Evolutionary conservation across 2,888 invertebrate species (phyloP).

Genomic region (Synanthedon formicaeformis): DNA sequence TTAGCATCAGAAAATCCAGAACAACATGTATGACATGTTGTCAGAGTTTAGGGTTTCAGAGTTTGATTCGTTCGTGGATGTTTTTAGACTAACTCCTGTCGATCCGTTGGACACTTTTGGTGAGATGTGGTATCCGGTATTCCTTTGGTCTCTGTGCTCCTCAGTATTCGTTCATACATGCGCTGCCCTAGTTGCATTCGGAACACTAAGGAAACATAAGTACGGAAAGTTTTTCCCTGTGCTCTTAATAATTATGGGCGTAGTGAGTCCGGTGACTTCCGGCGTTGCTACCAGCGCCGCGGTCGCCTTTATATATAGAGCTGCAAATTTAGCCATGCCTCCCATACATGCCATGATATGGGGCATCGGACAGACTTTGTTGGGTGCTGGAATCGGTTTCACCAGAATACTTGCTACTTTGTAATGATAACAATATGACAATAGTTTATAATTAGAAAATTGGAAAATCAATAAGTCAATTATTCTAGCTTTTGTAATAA

Average conservation of each 20-base stretch:
- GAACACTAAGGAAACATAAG: conserved; percentile 92
- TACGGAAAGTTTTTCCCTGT: conserved; percentile 95
- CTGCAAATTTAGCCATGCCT: conserved; percentile 89
- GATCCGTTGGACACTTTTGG: conserved; percentile 78
- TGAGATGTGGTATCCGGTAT: conserved; percentile 98
- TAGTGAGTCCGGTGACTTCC: conserved; percentile 88
- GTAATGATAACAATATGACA: conserved; percentile 51
- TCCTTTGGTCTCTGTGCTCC: conserved; percentile 94
- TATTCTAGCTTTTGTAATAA: conserved; percentile 29
- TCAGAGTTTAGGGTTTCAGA: conserved; percentile 69
- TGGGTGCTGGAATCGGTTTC: conserved; percentile 91
- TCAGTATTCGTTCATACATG: conserved; percentile 93
- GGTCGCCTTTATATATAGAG: conserved; percentile 93
- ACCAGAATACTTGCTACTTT: conserved; percentile 93
- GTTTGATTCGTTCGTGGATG: conserved; percentile 77
- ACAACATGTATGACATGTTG: conserved; percentile 71
- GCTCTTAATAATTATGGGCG: conserved; percentile 88
- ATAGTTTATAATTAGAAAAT: conserved; percentile 3
- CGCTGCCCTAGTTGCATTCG: conserved; percentile 91
- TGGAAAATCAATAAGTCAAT: conserved; percentile 32
- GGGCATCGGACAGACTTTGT: conserved; percentile 93
- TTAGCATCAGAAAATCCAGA: conserved; percentile 37
- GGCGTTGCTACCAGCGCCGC: conserved; percentile 92
- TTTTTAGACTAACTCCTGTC: conserved; percentile 75
- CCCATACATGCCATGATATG: conserved; percentile 93